Evolutionary conservation across 2,888 invertebrate genomes (phyloP).

Genomic region (Nowickia ferox): DNA sequence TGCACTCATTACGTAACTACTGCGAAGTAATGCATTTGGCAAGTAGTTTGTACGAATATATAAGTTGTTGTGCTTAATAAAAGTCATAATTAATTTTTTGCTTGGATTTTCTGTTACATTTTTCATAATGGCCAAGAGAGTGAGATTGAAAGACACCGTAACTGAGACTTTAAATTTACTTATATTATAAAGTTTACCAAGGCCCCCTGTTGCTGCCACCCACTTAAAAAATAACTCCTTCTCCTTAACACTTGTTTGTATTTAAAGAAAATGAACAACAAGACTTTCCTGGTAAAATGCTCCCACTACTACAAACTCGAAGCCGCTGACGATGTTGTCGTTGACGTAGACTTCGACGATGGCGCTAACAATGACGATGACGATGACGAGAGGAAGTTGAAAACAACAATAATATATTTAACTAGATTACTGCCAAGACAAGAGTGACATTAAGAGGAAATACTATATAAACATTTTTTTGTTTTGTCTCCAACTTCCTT

Average conservation of each 20-base stretch:
- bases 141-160: too few relatives aligned
- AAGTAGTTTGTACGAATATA: too few relatives aligned
- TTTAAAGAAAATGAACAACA: slow-evolving; percentile 22
- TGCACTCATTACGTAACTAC: too few relatives aligned
- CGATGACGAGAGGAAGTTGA: not conserved
- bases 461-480: slow-evolving; percentile 47
- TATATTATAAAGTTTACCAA: not conserved
- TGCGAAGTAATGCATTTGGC: too few relatives aligned
- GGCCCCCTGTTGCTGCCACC: not conserved
- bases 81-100: too few relatives aligned
- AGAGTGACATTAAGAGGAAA: slow-evolving; percentile 64
- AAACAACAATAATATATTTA: slow-evolving; percentile 59
- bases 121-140: too few relatives aligned
- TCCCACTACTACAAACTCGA: not conserved
- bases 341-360: not conserved
- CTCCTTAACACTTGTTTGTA: not conserved
- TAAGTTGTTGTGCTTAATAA: too few relatives aligned
- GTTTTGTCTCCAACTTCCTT: not conserved
- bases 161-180: not conserved
- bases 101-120: too few relatives aligned
- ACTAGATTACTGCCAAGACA: slow-evolving; percentile 67
- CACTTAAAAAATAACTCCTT: not conserved
- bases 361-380: too few relatives aligned
- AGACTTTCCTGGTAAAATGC: slow-evolving; percentile 4
- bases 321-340: too few relatives aligned